Conservation (phyloP, 2,113 vertebrate species). For the Gobius niger region DNA sequence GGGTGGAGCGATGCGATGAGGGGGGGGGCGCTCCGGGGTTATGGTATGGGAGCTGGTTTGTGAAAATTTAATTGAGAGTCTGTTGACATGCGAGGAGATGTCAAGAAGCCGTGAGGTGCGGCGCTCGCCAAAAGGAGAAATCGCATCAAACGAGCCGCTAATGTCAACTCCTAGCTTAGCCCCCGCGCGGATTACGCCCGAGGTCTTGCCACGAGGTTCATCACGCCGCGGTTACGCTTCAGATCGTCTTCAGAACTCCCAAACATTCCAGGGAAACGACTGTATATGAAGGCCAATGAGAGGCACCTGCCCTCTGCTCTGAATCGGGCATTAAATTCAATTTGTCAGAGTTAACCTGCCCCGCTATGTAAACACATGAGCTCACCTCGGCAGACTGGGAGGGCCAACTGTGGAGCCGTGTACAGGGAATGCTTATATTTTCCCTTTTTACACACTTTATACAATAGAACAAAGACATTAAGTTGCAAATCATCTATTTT, state of each 20-base stretch:
- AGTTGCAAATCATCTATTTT: too few species aligned
- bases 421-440: not conserved
- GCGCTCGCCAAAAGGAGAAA: not conserved
- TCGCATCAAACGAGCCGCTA: not conserved
- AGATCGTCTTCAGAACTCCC: not conserved
- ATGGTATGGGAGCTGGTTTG: conserved; percentile 49
- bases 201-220: conserved; percentile 3
- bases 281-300: not conserved
- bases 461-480: not conserved
- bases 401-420: not conserved
- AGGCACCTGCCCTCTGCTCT: conserved; percentile 8
- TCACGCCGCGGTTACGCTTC: conserved; percentile 1
- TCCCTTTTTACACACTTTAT: not conserved
- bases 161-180: not conserved
- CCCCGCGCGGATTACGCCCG: not conserved
- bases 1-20: not conserved
- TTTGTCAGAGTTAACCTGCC: conserved; percentile 19
- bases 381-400: conserved; percentile 9
- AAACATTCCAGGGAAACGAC: not conserved
- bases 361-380: conserved; percentile 32
- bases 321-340: conserved; percentile 22
- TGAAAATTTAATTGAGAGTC: conserved; percentile 56
- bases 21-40: conserved; percentile 33
- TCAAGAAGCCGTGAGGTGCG: not conserved
- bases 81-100: conserved; percentile 18